phyloP scores from a whole-genome alignment of 2,113 vertebrate genomes.

The Pelodiscus sinensis region DNA sequence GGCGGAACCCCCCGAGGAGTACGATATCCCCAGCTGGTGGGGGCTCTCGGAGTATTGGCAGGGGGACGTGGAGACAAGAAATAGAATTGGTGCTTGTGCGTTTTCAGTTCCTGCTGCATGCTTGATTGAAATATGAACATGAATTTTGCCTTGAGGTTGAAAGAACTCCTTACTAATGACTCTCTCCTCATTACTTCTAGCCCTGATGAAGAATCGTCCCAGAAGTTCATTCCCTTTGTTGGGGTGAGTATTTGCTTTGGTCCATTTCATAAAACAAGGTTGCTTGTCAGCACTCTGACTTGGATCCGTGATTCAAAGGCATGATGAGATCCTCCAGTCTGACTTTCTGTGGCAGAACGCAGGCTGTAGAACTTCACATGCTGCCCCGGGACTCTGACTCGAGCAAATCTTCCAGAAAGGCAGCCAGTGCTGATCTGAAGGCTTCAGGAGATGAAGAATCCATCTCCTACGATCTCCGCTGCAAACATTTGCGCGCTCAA shows the following conservation, averaged over 20 bases:
- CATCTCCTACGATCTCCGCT: background rate
- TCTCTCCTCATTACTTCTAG: constrained; percentile 76
- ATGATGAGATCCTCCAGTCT: background rate
- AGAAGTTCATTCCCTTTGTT: constrained; percentile 98
- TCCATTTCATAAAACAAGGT: background rate
- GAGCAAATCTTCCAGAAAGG: background rate
- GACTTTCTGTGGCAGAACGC: background rate
- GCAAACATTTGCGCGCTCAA: background rate
- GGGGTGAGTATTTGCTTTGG: constrained; percentile 82
- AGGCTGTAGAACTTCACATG: background rate
- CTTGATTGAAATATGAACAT: constrained; percentile 40
- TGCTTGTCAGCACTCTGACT: background rate
- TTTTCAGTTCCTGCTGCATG: constrained; percentile 71
- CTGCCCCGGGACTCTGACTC: background rate
- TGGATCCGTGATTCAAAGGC: background rate
- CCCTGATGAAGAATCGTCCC: constrained; percentile 95
- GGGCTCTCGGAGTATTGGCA: constrained; percentile 31
- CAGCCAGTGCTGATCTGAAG: background rate
- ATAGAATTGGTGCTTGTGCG: constrained; percentile 49
- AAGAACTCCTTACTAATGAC: constrained; percentile 12
- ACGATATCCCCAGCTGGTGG: background rate
- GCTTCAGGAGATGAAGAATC: background rate
- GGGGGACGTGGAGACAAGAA: constrained; percentile 31
- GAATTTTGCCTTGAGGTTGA: background rate
- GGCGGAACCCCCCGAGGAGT: background rate